Percentiles rank a stretch among this genome's conserved stretches.
phyloP scores from a whole-genome alignment of 2,797 vertebrate genomes.

The Chaetodon trifasciatus region DNA sequence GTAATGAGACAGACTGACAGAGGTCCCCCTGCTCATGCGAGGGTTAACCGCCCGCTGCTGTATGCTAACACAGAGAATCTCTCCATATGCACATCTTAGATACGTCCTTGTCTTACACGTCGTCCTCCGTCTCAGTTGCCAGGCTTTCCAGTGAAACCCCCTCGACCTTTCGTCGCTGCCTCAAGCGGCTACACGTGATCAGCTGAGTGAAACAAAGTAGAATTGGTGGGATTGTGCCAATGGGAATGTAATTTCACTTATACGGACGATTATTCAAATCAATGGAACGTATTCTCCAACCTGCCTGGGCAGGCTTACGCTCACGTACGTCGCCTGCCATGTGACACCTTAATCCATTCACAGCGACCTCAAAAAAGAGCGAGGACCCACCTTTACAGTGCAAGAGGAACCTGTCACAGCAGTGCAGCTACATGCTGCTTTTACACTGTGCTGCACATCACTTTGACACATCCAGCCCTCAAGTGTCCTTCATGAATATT shows the following conservation, averaged over 20 bases:
- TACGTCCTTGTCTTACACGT: conserved; percentile 23
- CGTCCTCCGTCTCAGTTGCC: neutral
- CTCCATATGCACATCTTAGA: conserved; percentile 40
- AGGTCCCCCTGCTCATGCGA: conserved; percentile 25
- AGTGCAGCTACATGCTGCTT: conserved; percentile 18
- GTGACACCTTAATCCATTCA: conserved; percentile 37
- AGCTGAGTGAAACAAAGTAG: conserved; percentile 31
- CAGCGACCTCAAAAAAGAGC: neutral
- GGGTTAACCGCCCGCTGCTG: conserved; percentile 44
- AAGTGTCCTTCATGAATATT: conserved; percentile 76
- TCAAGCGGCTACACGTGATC: conserved; percentile 8
- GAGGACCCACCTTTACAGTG: conserved; percentile 9
- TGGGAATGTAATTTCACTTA: conserved; percentile 35
- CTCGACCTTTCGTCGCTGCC: neutral
- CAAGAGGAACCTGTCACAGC: neutral
- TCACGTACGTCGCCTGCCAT: neutral
- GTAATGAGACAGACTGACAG: conserved; percentile 39
- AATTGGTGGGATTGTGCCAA: conserved; percentile 39
- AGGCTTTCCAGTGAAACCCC: neutral
- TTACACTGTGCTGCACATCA: conserved; percentile 44
- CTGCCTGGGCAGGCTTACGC: neutral
- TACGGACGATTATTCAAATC: conserved; percentile 53
- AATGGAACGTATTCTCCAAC: neutral
- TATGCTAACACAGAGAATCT: conserved; percentile 36
- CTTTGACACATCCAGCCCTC: conserved; percentile 58